Evolutionary conservation across 2,888 invertebrate species (phyloP), one percentile per base, ranked within the genome.

Genomic region (Oegoconia quadripuncta): DNA sequence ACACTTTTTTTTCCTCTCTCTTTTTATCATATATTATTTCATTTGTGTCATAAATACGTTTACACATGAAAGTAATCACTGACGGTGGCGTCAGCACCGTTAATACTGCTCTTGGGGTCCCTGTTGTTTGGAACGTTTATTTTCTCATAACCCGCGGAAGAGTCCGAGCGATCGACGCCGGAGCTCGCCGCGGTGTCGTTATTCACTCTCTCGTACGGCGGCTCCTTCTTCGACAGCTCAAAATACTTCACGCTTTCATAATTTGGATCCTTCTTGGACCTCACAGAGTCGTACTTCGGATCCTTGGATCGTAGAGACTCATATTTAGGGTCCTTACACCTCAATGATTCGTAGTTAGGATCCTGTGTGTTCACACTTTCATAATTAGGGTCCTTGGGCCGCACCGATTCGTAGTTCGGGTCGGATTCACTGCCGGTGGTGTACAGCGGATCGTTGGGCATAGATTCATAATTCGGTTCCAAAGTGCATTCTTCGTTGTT

Each of bases 211-310:
- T 93, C 93, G 43, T 93, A 93, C 0, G 93, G 93, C 34, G 93
- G 92, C 34, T 92, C 92, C 41, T 76, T 81, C 16, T 83, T 81
- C 0, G 78, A 59, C 1, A 90, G 65, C 42, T 91, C 92, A 56
- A 91, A 88, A 73, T 93, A 94, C 51, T 92, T 93, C 0, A 95
- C 94, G 49, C 93, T 94, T 67, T 95, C 95, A 59, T 95, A 95
- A 67, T 95, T 95, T 0, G 94, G 94, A 82, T 95, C 92, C 31
- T 88, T 88, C 52, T 75, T 64, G 6, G 89, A 88, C 44, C 78
- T 78, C 1, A 91, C 89, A 11, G 89, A 90, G 51, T 90, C 94
- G 59, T 94, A 94, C 67, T 93, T 93, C 0, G 93, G 91, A 63
- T 92, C 93, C 74, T 79, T 77, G 1, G 71, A 70, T 20, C 76